Base-by-base conservation (phyloP, 2,113 vertebrate genomes). In the Pan troglodytes region DNA sequence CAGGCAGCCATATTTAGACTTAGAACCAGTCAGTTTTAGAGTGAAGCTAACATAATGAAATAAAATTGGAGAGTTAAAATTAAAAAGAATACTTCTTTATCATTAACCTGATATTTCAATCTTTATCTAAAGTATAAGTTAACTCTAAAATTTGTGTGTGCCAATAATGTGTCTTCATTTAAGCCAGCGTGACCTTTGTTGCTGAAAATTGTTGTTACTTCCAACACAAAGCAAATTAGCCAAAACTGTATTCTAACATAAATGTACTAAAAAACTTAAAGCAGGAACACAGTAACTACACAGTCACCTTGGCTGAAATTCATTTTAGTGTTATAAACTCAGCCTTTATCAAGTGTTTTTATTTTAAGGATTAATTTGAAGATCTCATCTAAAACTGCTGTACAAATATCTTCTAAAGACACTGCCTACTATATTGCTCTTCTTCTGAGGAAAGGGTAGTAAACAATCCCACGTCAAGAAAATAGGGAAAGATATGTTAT, bases 11-110 rank as follows among this genome's bases (percentile, higher is more conserved):
- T 97, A 59, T 87, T 96, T 90, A 91, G 50, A 92, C 59, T 88
- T 55, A 73, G 25, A 91, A 30, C 8, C n/a, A 93, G n/a, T 64
- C 50, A 93, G 52, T 90, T 96, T 95, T 96, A 93, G 52, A 95
- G 87, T 94, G 59, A 88, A 55, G 27, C 16, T 90, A 43, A 94
- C 9, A 91, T 96, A 7, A 78, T 64, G 52, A n/a, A 83, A 89
- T 7, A 93, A 91, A 57, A 83, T 2, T 40, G 40, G 32, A 96
- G 45, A 90, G 79, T 79, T 25, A 70, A 18, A 94, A 91, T 73
- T 93, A 40, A 93, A 97, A 90, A 40, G 5, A 20, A 35, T 40
- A 50, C 59, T 23, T 23, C 6, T 75, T 88, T 45, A 3, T 61
- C 17, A 45, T 12, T 82, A 43, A 61, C 30, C 45, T 81, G 20